Base-by-base conservation (phyloP, 2,888 invertebrate species). In the Tiliacea aurago region DNA sequence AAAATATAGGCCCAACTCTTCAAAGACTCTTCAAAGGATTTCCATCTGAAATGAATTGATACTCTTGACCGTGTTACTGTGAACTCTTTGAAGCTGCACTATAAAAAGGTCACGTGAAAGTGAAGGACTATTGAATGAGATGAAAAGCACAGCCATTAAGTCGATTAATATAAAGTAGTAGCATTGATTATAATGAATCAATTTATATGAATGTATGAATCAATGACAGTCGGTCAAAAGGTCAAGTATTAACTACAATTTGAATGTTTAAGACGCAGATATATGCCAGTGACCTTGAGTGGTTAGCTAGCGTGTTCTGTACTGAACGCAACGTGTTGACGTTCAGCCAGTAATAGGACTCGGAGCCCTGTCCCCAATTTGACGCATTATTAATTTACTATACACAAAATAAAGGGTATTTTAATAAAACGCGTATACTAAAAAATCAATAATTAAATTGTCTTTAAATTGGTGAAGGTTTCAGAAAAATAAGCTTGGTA, bases 21-120 rank as follows among this genome's bases (percentile, higher is more conserved):
- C 41, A 33, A 71, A 71, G 5, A n/a, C 28, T 18, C 33, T 37
- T 74, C 63, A 68, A 73, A 67, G 53, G 18, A 43, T 33, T 43
- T 70, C 41, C 49, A 23, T 49, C 47, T 69, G 6, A 56, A 77
- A 73, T 56, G 20, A 77, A 69, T 77, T 56, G 47, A 76, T 77
- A 74, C 41, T 53, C 13, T 3, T 53, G 43, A 41, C 64, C 11
- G 10, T 45, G 28, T 45, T 37, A n/a, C 70, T 49, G 49, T 70
- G 49, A 70, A 41, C n/a, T 51, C 49, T 51, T 71, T 41, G 28
- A 70, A 37, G 2, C 43, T 28, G 33, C n/a, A 43, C 47, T 77
- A 69, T 77, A 47, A 55, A 73, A 56, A 47, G 28, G 41, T 33
- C 33, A 56, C n/a, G 55, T 33, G 18, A 49, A 47, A 20, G 55